Evolutionary conservation across 2,888 invertebrate genomes (phyloP), one percentile per base, ranked within the genome.

Genomic region (Apamea crenata): DNA sequence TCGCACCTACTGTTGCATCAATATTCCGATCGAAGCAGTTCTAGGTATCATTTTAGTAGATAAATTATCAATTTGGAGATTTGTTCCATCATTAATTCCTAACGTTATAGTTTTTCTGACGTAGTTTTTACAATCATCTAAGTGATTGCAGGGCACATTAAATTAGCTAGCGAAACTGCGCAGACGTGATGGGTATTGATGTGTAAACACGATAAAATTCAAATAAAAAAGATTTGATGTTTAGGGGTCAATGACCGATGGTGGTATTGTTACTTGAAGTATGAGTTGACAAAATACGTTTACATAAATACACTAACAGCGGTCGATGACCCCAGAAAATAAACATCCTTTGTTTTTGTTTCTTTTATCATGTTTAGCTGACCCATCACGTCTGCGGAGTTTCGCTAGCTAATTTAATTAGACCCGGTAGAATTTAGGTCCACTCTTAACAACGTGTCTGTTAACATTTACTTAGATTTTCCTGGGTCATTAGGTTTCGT

Each of bases 401-500:
- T 56, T 56, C 3, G 4, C 25, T n/a, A n/a, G 56, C 25, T 56
- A 12, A n/a, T n/a, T n/a, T 56, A 25, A 59, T n/a, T 59, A 12
- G 12, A 59, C 56, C n/a, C 12, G 4, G 56, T n/a, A 44, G n/a
- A 44, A 44, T 68, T 47, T 3, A 68, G 14, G 29, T 69, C 47
- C 7, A 47, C 47, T 8, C 44, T 25, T 25, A 36, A 71, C 36
- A 56, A n/a, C 1, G 4, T 68, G 18, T 36, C 29, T n/a, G 29
- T 63, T 16, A 53, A 25, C 16, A 61, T 74, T 80, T 21, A 44
- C 4, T 40, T 32, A 4, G n/a, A 63, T 74, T 74, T 78, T 56
- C 73, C 71, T 71, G 71, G 50, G 44, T 87, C 73, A 70, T 84
- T 86, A 77, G 61, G 18, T 61, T 56, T 72, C n/a, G 56, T 74